Percentiles rank a stretch among this genome's conserved stretches.
Evolutionary conservation across 2,113 vertebrate genomes (phyloP).

Genomic region (Paradisaea rubra): DNA sequence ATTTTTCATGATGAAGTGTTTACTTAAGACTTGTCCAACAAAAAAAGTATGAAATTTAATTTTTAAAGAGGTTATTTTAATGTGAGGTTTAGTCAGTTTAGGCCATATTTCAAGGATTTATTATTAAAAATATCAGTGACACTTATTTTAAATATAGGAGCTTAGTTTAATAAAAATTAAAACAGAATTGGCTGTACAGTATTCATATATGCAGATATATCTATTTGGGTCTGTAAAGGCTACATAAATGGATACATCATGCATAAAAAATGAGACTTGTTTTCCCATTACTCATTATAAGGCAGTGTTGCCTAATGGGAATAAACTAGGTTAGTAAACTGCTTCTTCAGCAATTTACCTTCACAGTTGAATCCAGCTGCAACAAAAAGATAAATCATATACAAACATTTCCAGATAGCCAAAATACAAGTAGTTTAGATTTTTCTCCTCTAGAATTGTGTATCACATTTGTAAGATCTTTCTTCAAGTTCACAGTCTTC

Average conservation of each 20-base stretch:
- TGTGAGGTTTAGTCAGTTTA: not conserved
- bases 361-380: slow-evolving; percentile 27
- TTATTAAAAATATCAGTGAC: not conserved
- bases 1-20: not conserved
- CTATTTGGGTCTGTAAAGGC: not conserved
- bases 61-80: not conserved
- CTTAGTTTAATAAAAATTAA: not conserved
- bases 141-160: not conserved
- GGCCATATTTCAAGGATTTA: not conserved
- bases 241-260: slow-evolving; percentile 12
- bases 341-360: slow-evolving; percentile 53
- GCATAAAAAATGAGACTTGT: slow-evolving; percentile 37
- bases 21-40: not conserved
- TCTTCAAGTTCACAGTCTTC: not conserved
- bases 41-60: not conserved
- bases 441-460: not conserved
- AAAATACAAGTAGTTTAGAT: slow-evolving; percentile 11
- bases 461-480: not conserved
- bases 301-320: not conserved
- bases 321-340: slow-evolving; percentile 41
- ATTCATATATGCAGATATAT: not conserved
- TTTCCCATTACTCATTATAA: slow-evolving; percentile 55
- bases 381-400: slow-evolving; percentile 36
- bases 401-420: slow-evolving; percentile 3
- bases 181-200: not conserved